phyloP scores from a whole-genome alignment of 2,797 vertebrate species.

The Picus viridis region DNA sequence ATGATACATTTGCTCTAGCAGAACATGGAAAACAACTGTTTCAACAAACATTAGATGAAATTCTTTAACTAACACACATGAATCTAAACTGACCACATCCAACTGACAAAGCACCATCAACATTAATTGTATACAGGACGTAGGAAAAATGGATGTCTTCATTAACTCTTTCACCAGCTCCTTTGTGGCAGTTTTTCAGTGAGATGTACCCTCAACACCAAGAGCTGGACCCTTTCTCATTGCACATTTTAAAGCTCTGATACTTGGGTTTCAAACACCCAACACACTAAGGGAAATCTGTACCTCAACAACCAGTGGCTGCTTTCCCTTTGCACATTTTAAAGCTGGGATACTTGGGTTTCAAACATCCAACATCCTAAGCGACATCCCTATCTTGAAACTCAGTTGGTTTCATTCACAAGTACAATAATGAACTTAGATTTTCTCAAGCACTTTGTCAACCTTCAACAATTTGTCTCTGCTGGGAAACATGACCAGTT shows the following conservation, averaged over 20 bases:
- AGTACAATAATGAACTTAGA: neutral
- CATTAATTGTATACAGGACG: constrained; percentile 30
- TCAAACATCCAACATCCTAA: neutral
- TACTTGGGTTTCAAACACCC: too few species aligned
- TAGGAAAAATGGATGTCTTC: neutral
- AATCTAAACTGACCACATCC: constrained; percentile 69
- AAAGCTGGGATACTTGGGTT: neutral
- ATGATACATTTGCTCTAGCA: constrained; percentile 56
- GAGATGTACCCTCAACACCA: neutral
- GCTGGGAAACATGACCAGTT: neutral
- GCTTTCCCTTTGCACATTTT: neutral
- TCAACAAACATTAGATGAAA: constrained; percentile 68
- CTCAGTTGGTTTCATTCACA: neutral
- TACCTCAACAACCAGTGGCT: neutral
- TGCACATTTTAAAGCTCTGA: neutral
- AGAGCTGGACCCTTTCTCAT: neutral
- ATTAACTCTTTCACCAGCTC: neutral
- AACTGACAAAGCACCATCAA: constrained; percentile 65
- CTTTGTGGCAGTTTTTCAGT: neutral
- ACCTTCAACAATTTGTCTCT: neutral
- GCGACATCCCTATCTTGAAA: neutral
- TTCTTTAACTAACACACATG: constrained; percentile 64
- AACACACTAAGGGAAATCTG: too few species aligned
- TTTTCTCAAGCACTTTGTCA: neutral
- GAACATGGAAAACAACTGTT: constrained; percentile 69